Base-by-base conservation (phyloP, 2,888 invertebrate genomes). In the Byasa hedistus region DNA sequence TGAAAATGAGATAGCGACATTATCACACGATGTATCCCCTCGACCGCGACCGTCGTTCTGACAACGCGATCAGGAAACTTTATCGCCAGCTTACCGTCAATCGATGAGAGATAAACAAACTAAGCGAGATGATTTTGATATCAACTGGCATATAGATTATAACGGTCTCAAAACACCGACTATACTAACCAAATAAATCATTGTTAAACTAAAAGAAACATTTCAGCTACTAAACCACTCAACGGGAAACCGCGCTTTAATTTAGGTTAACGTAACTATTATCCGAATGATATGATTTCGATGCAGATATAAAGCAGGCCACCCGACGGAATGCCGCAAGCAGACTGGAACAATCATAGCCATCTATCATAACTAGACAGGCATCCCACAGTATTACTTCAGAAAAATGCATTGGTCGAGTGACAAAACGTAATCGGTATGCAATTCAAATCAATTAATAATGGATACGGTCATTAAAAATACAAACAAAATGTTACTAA, bases 281-380 rank as follows among this genome's bases (percentile, higher is more conserved):
- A 79, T 80, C 79, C 76, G 73, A 85, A 81, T 76, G 72, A 76
- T 80, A 79, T 72, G 71, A 78, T 75, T 76, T 76, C 73, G 75
- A 79, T 75, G 72, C 71, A 69, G 71, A 61, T 77, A 69, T 74
- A 73, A 85, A 80, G 78, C 77, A 74, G 85, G 83, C 79, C 82
- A 80, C 70, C 69, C 78, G 69, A 74, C 76, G 82, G 84, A 81
- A 83, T 85, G 82, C 79, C 71, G 76, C 68, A 83, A 89, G 81
- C 85, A 87, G 88, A 87, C 81, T 88, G 85, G 87, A 88, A 88
- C 85, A 76, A 76, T 73, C 76, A 77, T 80, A 79, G 79, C 52
- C 8, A 39, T 58, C 80, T 78, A 77, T 75, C 76, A 75, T 75
- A 64, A 39, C 60, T 32, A 57, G 60, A 67, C 32, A 24, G 15